Percentiles rank a stretch among this genome's conserved stretches.
Evolutionary conservation across 1,140 invertebrate genomes (phyloP).

Genomic region (Aphidius gifuensis): DNA sequence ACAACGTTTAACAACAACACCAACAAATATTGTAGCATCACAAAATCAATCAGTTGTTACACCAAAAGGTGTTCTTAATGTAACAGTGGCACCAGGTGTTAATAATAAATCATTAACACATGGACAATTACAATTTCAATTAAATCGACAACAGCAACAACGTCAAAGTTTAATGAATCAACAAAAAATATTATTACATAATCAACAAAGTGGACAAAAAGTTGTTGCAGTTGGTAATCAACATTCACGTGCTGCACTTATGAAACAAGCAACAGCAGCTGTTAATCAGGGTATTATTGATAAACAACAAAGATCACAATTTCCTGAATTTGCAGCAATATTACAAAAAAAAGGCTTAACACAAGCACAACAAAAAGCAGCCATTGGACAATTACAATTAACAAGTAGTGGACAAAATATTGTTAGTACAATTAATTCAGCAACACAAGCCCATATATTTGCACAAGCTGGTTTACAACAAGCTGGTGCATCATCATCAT

Average conservation of each 20-base stretch:
- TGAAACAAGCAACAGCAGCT: constrained; percentile 52
- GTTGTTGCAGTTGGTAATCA: constrained; percentile 42
- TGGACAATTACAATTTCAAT: constrained; percentile 57
- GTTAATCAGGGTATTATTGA: constrained; percentile 44
- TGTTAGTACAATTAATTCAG: too few relatives aligned
- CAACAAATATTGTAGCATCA: constrained; percentile 38
- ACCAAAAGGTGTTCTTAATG: constrained; percentile 47
- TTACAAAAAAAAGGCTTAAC: constrained; percentile 64
- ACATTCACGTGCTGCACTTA: constrained; percentile 41
- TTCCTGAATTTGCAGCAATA: constrained; percentile 67
- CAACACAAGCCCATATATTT: constrained; percentile 53
- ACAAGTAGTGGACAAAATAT: too few relatives aligned
- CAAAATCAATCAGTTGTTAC: constrained; percentile 38
- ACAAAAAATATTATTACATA: constrained; percentile 42
- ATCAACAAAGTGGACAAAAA: constrained; percentile 44
- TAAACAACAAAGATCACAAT: constrained; percentile 57
- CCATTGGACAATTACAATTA: constrained; percentile 39
- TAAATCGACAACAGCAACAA: constrained; percentile 49
- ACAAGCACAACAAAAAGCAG: constrained; percentile 58
- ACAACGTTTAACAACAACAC: constrained; percentile 41
- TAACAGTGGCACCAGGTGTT: constrained; percentile 44
- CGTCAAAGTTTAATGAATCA: background rate
- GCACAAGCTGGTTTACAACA: constrained; percentile 58
- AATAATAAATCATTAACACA: constrained; percentile 55
- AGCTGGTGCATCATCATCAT: constrained; percentile 32